Base-by-base conservation (phyloP, 2,113 vertebrate genomes). In the Hyaena hyaena region DNA sequence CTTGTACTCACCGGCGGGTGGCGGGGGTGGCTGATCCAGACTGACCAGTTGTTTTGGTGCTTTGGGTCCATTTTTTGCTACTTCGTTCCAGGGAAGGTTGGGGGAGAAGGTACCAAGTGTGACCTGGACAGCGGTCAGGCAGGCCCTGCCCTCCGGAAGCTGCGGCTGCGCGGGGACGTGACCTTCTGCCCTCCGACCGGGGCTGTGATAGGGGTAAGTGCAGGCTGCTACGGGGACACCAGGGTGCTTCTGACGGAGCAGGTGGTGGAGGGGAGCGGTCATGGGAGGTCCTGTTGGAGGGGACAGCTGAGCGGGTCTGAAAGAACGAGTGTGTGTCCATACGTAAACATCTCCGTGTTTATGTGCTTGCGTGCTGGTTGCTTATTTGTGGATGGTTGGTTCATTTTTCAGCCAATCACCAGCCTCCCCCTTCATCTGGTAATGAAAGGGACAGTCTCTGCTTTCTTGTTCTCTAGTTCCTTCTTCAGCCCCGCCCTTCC, bases 291-390 rank as follows among this genome's bases (percentile, higher is more conserved):
- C 39, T 71, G 9, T 73, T 26, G 19, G 28, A 86, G 43, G 28
- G 26, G 65, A 2, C 17, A 10, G 21, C 43, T 15, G 45, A 43
- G 16, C 0, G 1, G 43, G 7, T 58, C 33, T 43, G 16, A 21
- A 45, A 65, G 65, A 10, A 35, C 0, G 10, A 28, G 3, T 4
- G 50, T 58, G 1, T 12, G 15, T 19, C 1, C 4, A 0, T 26
- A 43, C 24, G 83, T 17, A 50, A 39, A 24, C 31, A 21, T 39
- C 33, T 39, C 31, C 2, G 24, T 63, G 5, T 24, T 61, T 31
- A 7, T 45, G 21, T 31, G 5, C 24, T 33, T 82, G 66, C 19
- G 50, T 48, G 35, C 53, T 91, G 45, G 74, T 16, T 16, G 53
- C 15, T 73, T 55, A 35, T 48, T 55, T 35, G 33, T 12, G 55